A percentile compares a stretch with the other conserved stretches of the same genome.
Evolutionary conservation across 2,888 invertebrate species (phyloP).

Genomic region (Amblyjoppa proteus): DNA sequence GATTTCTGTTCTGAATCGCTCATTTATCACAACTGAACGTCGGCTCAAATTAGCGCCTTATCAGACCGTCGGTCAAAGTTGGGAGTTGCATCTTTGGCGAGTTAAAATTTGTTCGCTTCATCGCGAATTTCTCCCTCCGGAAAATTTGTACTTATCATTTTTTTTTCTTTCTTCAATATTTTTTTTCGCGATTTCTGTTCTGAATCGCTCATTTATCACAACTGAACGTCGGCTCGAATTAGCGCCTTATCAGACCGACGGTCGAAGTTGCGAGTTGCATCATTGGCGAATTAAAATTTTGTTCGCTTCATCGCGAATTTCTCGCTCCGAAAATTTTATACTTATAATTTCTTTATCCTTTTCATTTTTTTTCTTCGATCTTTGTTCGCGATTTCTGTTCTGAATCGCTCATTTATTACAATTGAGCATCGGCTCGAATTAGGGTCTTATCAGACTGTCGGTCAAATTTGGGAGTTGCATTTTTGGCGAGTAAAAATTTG

Average conservation of each 20-base stretch:
- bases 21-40: background rate
- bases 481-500: conserved; percentile 16
- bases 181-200: no score
- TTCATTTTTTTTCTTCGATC: background rate
- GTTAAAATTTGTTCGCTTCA: conserved; percentile 17
- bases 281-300: no score
- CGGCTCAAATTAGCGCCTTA: conserved; percentile 41
- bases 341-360: background rate
- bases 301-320: no score
- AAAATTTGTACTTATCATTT: conserved; percentile 8
- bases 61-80: conserved; percentile 15
- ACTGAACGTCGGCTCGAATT: no score
- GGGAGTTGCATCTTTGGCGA: conserved; percentile 18
- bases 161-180: no score
- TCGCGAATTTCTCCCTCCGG: background rate
- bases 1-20: no score
- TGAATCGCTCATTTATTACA: background rate
- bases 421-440: conserved; percentile 1
- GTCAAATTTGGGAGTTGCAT: background rate
- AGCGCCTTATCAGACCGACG: no score
- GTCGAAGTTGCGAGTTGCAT: no score
- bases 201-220: no score
- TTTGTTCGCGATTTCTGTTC: no score
- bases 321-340: no score
- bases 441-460: conserved; percentile 31